These are phyloP conservation scores for Orthosia gothica DNA, from an alignment of 2,888 invertebrate species.

Conservation along the genomic window DNA sequence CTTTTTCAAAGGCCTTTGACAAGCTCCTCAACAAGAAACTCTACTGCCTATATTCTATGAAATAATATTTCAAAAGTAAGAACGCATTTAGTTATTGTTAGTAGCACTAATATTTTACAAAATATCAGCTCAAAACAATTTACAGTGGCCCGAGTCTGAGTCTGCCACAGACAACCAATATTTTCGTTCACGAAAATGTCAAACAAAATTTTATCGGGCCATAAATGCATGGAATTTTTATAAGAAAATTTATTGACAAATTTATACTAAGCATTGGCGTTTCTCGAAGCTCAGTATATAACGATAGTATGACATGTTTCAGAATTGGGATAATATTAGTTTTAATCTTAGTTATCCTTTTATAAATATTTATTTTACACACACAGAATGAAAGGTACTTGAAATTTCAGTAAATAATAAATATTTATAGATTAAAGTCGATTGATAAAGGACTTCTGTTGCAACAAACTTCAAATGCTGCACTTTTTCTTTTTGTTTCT, in stretches of 20 bases:
- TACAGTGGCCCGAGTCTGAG: slow-evolving; percentile 44
- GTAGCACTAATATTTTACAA: slow-evolving; percentile 51
- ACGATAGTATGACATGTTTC: slow-evolving; percentile 30
- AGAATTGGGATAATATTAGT: slow-evolving; percentile 24
- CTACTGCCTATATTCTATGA: slow-evolving; percentile 18
- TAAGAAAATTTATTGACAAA: slow-evolving; percentile 63
- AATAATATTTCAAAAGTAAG: slow-evolving; percentile 34
- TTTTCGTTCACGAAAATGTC: slow-evolving; percentile 64
- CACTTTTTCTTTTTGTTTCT: background rate
- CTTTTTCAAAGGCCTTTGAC: no score
- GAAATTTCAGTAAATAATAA: slow-evolving; percentile 12
- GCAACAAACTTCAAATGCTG: background rate
- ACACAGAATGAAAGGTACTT: slow-evolving; percentile 4
- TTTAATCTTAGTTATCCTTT: slow-evolving; percentile 36
- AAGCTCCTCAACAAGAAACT: background rate
- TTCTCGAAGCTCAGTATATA: slow-evolving; percentile 51
- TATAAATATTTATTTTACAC: slow-evolving; percentile 30
- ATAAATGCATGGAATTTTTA: slow-evolving; percentile 66
- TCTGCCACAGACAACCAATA: slow-evolving; percentile 51
- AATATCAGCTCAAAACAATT: slow-evolving; percentile 57
- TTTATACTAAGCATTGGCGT: slow-evolving; percentile 36
- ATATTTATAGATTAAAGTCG: slow-evolving; percentile 11
- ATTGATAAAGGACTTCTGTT: background rate
- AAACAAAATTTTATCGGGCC: slow-evolving; percentile 55
- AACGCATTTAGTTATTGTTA: slow-evolving; percentile 52